Evolutionary conservation across 30 jellyfish, hydroid and myxozoan genomes (phyloP).

Genomic region (Hydractinia echinata): DNA sequence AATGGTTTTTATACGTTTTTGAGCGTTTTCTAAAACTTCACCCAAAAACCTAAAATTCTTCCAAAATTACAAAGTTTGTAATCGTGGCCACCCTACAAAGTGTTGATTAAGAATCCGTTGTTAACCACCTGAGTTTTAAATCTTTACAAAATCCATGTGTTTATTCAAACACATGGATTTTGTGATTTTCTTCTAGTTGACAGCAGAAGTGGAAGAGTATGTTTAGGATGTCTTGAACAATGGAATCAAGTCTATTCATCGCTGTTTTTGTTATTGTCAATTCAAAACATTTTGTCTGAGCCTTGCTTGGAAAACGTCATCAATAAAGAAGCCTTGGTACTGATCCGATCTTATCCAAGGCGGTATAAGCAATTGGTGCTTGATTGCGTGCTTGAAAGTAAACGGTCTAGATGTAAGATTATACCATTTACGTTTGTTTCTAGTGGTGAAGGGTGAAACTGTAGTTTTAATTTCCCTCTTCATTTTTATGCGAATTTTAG

Average conservation of each 20-base stretch:
- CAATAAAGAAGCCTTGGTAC: conserved; percentile 54
- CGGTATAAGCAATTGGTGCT: conserved; percentile 63
- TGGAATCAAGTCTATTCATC: neutral
- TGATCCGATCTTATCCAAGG: conserved; percentile 39
- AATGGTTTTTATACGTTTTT: too few species aligned
- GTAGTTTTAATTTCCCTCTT: too few species aligned
- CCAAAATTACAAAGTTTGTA: too few species aligned
- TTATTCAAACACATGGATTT: neutral
- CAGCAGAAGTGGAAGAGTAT: conserved; percentile 47
- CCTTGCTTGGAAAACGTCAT: conserved; percentile 66
- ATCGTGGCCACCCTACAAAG: too few species aligned
- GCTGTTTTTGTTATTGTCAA: neutral
- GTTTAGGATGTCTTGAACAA: conserved; percentile 47
- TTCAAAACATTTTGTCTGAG: conserved; percentile 42
- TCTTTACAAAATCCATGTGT: neutral
- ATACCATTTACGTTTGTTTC: too few species aligned
- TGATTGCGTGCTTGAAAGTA: conserved; percentile 55
- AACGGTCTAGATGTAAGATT: conserved; percentile 40
- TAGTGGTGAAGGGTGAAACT: too few species aligned
- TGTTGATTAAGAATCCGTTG: too few species aligned
- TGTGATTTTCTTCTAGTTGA: conserved; percentile 32
- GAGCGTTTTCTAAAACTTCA: too few species aligned
- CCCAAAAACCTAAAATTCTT: too few species aligned
- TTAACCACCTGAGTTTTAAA: too few species aligned
- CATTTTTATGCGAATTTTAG: too few species aligned